A percentile compares a stretch with the other conserved stretches of the same genome.
Evolutionary conservation across 2,888 invertebrate species (phyloP).

Genomic region (Seira sanloemensis): DNA sequence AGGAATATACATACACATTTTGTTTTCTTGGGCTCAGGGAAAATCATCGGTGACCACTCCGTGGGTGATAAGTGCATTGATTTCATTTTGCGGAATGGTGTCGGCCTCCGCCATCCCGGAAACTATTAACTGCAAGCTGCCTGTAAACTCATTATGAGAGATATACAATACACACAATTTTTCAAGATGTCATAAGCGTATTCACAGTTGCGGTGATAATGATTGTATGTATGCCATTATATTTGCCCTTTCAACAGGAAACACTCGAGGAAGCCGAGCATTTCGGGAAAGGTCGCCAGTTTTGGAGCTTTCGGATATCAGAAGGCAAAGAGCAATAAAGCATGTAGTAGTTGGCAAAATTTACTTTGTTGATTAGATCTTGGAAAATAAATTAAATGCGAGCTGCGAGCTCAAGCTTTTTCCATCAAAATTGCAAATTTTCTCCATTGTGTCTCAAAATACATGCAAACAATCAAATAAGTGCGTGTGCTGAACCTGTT

Average conservation of each 20-base stretch:
- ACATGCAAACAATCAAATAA: too few relatives aligned
- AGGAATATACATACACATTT: background rate
- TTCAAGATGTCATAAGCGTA: background rate
- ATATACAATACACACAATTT: background rate
- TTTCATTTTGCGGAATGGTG: constrained; percentile 64
- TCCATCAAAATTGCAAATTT: too few relatives aligned
- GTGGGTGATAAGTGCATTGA: constrained; percentile 57
- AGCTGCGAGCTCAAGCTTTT: too few relatives aligned
- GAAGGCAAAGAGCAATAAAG: too few relatives aligned
- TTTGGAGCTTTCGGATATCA: constrained; percentile 70
- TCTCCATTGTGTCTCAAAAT: too few relatives aligned
- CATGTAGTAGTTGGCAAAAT: too few relatives aligned
- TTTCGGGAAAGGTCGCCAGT: constrained; percentile 78
- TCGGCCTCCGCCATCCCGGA: constrained; percentile 79
- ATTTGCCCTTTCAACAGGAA: constrained; percentile 75
- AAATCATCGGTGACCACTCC: constrained; percentile 59
- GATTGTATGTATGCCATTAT: background rate
- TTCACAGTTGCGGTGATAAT: background rate
- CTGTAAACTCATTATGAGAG: constrained; percentile 31
- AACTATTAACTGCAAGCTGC: constrained; percentile 80
- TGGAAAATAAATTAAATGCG: too few relatives aligned
- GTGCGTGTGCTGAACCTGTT: too few relatives aligned
- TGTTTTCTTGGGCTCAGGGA: constrained; percentile 52
- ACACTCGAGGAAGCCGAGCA: constrained; percentile 80
- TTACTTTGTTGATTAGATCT: too few relatives aligned